phyloP scores from a whole-genome alignment of 2,113 vertebrate species.

The zebrafish (Danio rerio) region GRCz12tu NC_133187.1:27332501-27333000 shows the following conservation, averaged over 20 bases:
- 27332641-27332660: no score
- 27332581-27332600: no score
- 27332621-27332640: no score
- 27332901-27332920: background rate
- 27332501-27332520: no score
- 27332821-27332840: background rate
- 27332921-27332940: constrained; percentile 16
- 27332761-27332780: background rate
- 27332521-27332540: no score
- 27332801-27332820: background rate
- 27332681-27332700: no score
- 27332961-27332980: constrained; percentile 42
- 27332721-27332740: no score
- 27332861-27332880: background rate
- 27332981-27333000: constrained; percentile 40
- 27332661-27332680: no score
- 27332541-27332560: no score
- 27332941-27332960: constrained; percentile 1
- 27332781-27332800: background rate
- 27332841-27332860: background rate
- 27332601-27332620: no score
- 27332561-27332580: no score
- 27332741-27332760: background rate
- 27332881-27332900: background rate
- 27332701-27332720: no score